A percentile compares a stretch with the other conserved stretches of the same genome.
Evolutionary conservation across 2,888 invertebrate species (phyloP).

Genomic region (Drosophila percnosoma): DNA sequence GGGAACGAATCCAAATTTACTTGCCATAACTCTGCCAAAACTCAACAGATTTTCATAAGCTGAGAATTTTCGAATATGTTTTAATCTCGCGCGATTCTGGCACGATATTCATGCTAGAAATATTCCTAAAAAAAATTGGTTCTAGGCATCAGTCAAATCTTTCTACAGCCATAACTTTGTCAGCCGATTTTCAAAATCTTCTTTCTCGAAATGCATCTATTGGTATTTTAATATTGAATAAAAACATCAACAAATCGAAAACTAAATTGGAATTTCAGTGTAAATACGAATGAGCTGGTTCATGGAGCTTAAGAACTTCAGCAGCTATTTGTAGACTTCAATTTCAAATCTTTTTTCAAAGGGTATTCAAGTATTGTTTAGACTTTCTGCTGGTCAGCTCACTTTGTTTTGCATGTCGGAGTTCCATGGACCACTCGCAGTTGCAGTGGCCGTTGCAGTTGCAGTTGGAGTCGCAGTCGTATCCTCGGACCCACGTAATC

Average conservation of each 20-base stretch:
- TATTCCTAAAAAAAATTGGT: background rate
- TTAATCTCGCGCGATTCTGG: rapidly evolving
- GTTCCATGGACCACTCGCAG: constrained; percentile 3
- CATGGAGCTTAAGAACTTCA: too few relatives aligned
- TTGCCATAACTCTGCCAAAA: background rate
- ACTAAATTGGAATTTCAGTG: too few relatives aligned
- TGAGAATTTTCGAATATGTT: background rate
- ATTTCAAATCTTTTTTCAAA: background rate
- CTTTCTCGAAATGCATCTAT: background rate
- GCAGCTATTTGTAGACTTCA: background rate
- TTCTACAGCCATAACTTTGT: background rate
- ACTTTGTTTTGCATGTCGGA: constrained; percentile 20
- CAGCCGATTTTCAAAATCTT: background rate
- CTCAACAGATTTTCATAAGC: background rate
- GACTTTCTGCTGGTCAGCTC: constrained; percentile 13
- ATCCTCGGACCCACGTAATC: constrained; percentile 77
- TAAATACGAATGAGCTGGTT: too few relatives aligned
- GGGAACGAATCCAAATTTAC: background rate
- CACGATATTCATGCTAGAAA: rapidly evolving
- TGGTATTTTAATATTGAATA: too few relatives aligned
- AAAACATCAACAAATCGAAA: too few relatives aligned
- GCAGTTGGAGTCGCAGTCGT: constrained; percentile 19
- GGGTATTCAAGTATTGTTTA: constrained; percentile 12
- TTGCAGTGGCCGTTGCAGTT: constrained; percentile 10
- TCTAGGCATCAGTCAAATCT: rapidly evolving